These are phyloP conservation scores for Synanthedon tipuliformis DNA, from an alignment of 2,888 invertebrate genomes.

Conservation along the genomic window DNA sequence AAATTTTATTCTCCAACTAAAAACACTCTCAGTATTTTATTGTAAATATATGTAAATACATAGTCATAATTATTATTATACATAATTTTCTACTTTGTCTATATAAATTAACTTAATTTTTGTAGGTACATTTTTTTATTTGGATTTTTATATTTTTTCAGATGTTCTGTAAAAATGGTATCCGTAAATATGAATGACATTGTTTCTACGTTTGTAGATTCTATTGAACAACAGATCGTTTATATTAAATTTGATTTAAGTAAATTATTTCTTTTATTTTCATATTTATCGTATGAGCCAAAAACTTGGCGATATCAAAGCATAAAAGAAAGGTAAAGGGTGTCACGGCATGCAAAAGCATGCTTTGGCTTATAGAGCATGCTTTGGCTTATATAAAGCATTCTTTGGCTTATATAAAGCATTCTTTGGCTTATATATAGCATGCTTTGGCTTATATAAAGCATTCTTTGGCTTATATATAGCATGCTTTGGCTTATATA, in stretches of 20 bases:
- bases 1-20: no score
- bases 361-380: no score
- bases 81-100: background rate
- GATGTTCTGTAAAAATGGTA: constrained; percentile 36
- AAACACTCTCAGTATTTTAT: constrained; percentile 17
- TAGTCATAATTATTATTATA: background rate
- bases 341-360: no score
- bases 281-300: no score
- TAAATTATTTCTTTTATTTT: background rate
- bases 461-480: no score
- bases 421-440: no score
- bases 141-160: constrained; percentile 18
- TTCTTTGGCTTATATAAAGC: no score
- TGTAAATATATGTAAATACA: constrained; percentile 19
- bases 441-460: no score
- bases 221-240: constrained; percentile 56
- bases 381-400: no score
- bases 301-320: no score
- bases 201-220: constrained; percentile 47
- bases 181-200: constrained; percentile 45
- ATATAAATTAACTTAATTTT: constrained; percentile 9
- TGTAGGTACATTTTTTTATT: constrained; percentile 28
- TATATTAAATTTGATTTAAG: constrained; percentile 10
- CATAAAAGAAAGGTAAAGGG: no score
- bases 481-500: no score